Conservation (phyloP, 2,888 invertebrate species). For the Parascotia fuliginaria region DNA sequence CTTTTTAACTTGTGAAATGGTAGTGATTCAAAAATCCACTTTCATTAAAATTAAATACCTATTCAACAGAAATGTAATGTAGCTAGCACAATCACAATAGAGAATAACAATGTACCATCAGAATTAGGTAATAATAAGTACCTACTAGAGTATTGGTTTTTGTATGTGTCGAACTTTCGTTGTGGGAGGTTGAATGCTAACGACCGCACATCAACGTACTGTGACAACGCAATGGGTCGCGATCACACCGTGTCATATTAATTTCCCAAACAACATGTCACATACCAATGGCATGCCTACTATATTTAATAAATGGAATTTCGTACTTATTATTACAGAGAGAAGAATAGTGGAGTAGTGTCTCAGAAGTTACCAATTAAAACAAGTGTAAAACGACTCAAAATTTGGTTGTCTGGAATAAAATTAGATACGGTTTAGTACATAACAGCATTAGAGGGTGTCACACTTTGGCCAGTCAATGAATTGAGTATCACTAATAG, state of each 20-base stretch:
- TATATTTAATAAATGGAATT: not conserved
- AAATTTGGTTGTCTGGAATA: not conserved
- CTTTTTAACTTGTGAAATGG: not conserved
- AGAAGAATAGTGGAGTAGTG: not conserved
- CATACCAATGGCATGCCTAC: not conserved
- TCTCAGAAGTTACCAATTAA: not conserved
- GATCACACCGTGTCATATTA: conserved; percentile 1
- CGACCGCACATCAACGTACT: conserved; percentile 57
- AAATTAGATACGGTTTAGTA: conserved; percentile 4
- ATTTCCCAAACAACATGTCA: not conserved
- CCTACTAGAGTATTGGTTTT: conserved; percentile 1
- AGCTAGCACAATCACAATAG: not conserved
- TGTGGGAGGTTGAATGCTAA: conserved; percentile 65
- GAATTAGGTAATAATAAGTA: not conserved
- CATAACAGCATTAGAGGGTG: conserved; percentile 12
- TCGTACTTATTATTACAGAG: not conserved
- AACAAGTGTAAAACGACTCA: conserved; percentile 5
- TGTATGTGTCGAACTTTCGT: conserved; percentile 48
- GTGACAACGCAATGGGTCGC: conserved; percentile 12
- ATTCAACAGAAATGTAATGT: not conserved
- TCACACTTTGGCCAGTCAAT: conserved; percentile 28
- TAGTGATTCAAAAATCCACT: not conserved
- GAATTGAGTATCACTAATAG: conserved; percentile 46
- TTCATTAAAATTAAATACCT: no score
- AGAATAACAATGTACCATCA: not conserved